Conservation (phyloP, 2,888 invertebrate species). For the Lasioglossum zephyrum region DNA sequence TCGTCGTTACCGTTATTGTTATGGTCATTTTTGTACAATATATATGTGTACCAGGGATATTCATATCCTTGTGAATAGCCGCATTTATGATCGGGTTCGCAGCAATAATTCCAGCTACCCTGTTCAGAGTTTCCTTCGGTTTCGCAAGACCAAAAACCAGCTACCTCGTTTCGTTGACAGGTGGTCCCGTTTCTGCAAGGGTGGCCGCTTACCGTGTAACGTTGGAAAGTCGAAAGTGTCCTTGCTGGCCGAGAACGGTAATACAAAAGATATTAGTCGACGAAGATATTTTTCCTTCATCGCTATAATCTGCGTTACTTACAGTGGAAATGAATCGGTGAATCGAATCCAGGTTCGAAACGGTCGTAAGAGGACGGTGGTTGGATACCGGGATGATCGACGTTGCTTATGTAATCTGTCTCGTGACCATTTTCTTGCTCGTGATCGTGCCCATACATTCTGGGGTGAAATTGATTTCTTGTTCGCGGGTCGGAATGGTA, state of each 20-base stretch:
- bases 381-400: not conserved
- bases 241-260: constrained; percentile 31
- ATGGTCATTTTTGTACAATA: not conserved
- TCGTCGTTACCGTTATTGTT: not conserved
- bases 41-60: constrained; percentile 89
- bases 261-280: not conserved
- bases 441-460: not conserved
- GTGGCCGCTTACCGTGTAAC: constrained; percentile 93
- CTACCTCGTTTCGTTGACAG: constrained; percentile 90
- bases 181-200: constrained; percentile 90
- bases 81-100: constrained; percentile 92
- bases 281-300: not conserved
- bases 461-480: not conserved
- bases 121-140: constrained; percentile 88
- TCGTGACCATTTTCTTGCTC: constrained; percentile 5
- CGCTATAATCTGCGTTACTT: constrained; percentile 24
- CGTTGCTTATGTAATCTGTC: not conserved
- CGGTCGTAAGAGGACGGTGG: not conserved
- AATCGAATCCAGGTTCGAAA: not conserved
- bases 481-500: not conserved
- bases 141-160: constrained; percentile 94
- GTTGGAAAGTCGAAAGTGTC: constrained; percentile 87
- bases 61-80: constrained; percentile 93
- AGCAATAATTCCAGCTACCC: constrained; percentile 94
- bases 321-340: constrained; percentile 27